Conservation (phyloP, 1,140 invertebrate species). For the Spodoptera frugiperda region DNA sequence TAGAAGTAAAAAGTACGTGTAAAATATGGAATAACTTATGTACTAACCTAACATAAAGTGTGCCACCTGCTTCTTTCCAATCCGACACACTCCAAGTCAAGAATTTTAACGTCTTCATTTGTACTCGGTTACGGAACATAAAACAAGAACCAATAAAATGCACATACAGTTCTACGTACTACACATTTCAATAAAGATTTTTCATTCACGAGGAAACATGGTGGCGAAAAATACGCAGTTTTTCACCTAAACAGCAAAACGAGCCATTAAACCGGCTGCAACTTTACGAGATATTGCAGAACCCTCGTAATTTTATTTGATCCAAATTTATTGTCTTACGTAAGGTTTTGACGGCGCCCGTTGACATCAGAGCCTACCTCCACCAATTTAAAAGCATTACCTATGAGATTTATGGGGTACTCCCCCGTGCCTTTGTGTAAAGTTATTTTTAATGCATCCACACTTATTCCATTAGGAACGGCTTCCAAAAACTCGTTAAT, state of each 20-base stretch:
- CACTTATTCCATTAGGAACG: slow-evolving; percentile 33
- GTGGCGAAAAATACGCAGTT: slow-evolving; percentile 3
- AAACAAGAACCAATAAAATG: slow-evolving; percentile 21
- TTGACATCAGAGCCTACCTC: not conserved
- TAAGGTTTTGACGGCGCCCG: slow-evolving; percentile 14
- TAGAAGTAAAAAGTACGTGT: not conserved
- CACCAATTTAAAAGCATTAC: slow-evolving; percentile 22
- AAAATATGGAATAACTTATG: not conserved
- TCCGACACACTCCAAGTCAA: not conserved
- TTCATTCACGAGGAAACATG: not conserved
- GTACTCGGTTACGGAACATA: not conserved
- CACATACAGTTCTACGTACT: not conserved
- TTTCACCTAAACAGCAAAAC: slow-evolving; percentile 33
- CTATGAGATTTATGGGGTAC: slow-evolving; percentile 30
- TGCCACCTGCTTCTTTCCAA: too few relatives aligned
- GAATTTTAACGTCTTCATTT: not conserved
- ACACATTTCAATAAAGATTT: slow-evolving; percentile 17
- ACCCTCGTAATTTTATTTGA: slow-evolving; percentile 43
- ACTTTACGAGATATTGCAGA: slow-evolving; percentile 36
- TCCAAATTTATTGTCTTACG: slow-evolving; percentile 39
- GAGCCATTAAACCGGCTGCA: slow-evolving; percentile 33
- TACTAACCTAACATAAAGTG: too few relatives aligned
- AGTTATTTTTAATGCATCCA: slow-evolving; percentile 44
- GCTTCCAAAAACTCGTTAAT: slow-evolving; percentile 39
- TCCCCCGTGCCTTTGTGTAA: slow-evolving; percentile 20